phyloP scores from a whole-genome alignment of 1,140 invertebrate genomes.

The Drosophila sp. region DNA sequence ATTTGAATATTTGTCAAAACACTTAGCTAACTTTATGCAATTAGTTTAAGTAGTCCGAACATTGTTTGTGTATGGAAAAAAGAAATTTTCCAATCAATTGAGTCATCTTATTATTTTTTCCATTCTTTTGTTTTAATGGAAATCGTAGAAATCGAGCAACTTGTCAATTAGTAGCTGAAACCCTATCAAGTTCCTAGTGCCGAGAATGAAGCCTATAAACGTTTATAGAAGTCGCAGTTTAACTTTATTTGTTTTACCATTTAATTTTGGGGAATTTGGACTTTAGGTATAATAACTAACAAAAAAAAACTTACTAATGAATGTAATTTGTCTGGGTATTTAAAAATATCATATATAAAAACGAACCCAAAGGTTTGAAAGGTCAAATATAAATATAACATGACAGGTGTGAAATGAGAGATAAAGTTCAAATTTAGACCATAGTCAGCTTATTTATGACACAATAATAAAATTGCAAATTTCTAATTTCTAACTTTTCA shows the following conservation, averaged over 20 bases:
- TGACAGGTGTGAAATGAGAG: constrained; percentile 21
- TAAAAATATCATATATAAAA: constrained; percentile 5
- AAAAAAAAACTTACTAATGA: constrained; percentile 7
- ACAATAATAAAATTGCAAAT: not conserved
- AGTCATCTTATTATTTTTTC: constrained; percentile 14
- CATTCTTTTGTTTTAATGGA: constrained; percentile 27
- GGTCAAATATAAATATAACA: constrained; percentile 49
- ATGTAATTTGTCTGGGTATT: not conserved
- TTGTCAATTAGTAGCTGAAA: constrained; percentile 61
- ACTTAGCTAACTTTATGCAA: no score
- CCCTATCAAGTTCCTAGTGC: constrained; percentile 52
- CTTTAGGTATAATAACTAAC: constrained; percentile 44
- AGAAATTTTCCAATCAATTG: constrained; percentile 62
- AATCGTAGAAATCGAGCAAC: constrained; percentile 64
- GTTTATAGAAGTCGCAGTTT: constrained; percentile 22
- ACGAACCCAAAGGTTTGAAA: constrained; percentile 41
- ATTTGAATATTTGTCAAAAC: no score
- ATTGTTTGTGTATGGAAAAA: not conserved
- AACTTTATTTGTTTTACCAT: no score
- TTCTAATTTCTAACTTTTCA: not conserved
- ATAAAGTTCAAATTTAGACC: constrained; percentile 8
- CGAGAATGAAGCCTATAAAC: constrained; percentile 57
- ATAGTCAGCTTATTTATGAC: not conserved
- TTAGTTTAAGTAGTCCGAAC: not conserved
- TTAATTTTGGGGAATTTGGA: constrained; percentile 34